These are phyloP conservation scores for Rhodophaea formosa DNA, from an alignment of 2,888 invertebrate genomes.

Conservation along the genomic window DNA sequence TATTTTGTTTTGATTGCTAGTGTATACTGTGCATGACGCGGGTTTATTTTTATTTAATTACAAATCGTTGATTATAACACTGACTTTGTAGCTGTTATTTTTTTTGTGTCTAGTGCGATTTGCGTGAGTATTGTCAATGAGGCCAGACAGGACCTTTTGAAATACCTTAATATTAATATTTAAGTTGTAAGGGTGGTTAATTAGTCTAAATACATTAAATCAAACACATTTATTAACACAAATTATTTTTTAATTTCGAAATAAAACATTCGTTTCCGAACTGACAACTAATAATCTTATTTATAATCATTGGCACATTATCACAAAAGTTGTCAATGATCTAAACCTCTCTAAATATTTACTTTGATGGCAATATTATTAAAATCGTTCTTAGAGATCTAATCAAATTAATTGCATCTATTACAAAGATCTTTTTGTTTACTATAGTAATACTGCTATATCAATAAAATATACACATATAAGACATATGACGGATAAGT, in stretches of 20 bases:
- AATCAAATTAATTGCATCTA: conserved; percentile 6
- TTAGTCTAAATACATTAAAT: not conserved
- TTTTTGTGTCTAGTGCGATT: not conserved
- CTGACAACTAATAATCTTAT: conserved; percentile 49
- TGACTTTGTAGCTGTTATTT: not conserved
- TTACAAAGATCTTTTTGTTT: not conserved
- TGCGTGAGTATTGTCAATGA: not conserved
- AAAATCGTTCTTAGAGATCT: conserved; percentile 33
- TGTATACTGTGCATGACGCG: conserved; percentile 29
- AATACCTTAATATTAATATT: no score
- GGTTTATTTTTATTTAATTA: conserved; percentile 28
- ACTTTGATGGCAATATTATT: conserved; percentile 36
- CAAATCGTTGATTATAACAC: conserved; percentile 22
- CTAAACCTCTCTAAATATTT: conserved; percentile 29
- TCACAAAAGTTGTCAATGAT: conserved; percentile 80
- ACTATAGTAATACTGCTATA: conserved; percentile 23
- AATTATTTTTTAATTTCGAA: conserved; percentile 39
- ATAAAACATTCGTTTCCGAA: conserved; percentile 36
- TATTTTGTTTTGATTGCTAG: conserved; percentile 62
- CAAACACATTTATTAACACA: not conserved
- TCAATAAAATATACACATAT: not conserved
- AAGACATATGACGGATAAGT: not conserved
- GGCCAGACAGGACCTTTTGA: no score
- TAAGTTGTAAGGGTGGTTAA: not conserved
- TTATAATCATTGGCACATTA: conserved; percentile 80